A percentile compares a stretch with the other conserved stretches of the same genome.
phyloP scores from a whole-genome alignment of 2,888 invertebrate genomes.

The Melolontha melolontha region DNA sequence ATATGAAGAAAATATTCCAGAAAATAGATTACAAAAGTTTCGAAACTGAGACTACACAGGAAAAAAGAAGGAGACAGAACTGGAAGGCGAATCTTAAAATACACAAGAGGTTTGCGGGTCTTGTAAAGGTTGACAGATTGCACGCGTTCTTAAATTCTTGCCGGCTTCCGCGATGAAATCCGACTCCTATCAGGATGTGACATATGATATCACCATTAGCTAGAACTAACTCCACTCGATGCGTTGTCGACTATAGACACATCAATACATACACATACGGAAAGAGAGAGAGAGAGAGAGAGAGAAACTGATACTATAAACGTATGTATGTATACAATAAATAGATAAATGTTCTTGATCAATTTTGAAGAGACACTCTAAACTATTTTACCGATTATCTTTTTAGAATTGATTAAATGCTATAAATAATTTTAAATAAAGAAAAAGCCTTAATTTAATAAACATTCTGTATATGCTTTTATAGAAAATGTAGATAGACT shows the following conservation, averaged over 20 bases:
- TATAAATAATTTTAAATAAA: too few species aligned
- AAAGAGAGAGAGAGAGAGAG: too few species aligned
- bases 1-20: conserved; percentile 37
- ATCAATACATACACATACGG: conserved; percentile 10
- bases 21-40: conserved; percentile 42
- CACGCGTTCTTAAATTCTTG: conserved; percentile 55
- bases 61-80: conserved; percentile 39
- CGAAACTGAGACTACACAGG: conserved; percentile 8
- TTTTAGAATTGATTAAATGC: too few species aligned
- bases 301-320: too few species aligned
- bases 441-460: too few species aligned
- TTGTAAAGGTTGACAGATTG: conserved; percentile 55
- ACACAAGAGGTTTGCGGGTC: conserved; percentile 35
- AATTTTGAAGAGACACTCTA: too few species aligned
- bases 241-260: conserved; percentile 5
- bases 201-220: conserved; percentile 53
- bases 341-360: too few species aligned
- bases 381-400: too few species aligned
- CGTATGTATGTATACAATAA: too few species aligned
- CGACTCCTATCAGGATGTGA: conserved; percentile 53
- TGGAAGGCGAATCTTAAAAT: conserved; percentile 32
- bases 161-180: conserved; percentile 53
- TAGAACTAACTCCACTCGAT: conserved; percentile 37
- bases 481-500: too few species aligned
- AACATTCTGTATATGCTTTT: too few species aligned